Percentiles rank a stretch among this genome's conserved stretches.
Conservation (phyloP, 2,113 vertebrate genomes). For the Sakesphorus luctuosus region DNA sequence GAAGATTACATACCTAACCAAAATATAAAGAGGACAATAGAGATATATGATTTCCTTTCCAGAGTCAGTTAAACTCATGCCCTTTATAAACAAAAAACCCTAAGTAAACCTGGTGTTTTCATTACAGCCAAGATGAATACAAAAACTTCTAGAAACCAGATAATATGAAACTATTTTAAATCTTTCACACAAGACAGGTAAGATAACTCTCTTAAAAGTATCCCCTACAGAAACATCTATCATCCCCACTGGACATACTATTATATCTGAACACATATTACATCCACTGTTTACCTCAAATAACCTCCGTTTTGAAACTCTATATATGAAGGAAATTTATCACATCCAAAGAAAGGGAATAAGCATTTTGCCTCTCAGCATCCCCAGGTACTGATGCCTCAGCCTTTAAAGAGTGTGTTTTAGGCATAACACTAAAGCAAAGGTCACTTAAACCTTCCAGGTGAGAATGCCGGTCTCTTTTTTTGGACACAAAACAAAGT, state of each 20-base stretch:
- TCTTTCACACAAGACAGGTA: background rate
- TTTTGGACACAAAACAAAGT: background rate
- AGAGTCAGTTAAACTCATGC: background rate
- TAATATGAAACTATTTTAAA: background rate
- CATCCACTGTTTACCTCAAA: background rate
- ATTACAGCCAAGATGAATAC: background rate
- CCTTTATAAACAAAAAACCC: background rate
- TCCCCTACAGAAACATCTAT: background rate
- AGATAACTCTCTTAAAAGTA: background rate
- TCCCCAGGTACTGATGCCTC: background rate
- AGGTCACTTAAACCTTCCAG: background rate
- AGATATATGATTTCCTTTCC: background rate
- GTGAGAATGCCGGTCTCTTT: rapidly evolving
- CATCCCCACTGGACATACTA: background rate
- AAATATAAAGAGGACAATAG: background rate
- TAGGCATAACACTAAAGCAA: background rate
- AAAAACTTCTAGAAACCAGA: background rate
- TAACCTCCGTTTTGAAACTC: background rate
- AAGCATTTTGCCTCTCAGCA: background rate
- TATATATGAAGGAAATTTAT: background rate
- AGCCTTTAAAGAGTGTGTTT: background rate
- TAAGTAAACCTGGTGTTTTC: background rate
- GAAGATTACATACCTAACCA: background rate
- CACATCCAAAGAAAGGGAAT: background rate
- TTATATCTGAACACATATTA: background rate